Conservation (phyloP, 1,140 invertebrate genomes). For the Colletes gigas region DNA sequence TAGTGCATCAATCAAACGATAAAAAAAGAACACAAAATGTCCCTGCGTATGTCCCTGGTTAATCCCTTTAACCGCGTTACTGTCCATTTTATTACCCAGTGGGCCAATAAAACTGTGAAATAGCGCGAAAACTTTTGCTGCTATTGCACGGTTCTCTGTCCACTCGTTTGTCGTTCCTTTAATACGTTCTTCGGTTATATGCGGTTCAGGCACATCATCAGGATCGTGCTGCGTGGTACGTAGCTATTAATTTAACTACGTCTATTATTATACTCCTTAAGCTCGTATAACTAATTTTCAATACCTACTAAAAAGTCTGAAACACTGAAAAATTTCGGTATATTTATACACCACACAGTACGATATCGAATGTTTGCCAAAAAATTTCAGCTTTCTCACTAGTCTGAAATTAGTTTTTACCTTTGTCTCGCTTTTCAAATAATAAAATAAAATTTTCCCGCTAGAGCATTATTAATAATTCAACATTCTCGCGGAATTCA, state of each 20-base stretch:
- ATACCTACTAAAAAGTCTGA: no score
- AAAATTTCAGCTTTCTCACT: no score
- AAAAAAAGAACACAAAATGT: no score
- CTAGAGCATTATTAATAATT: neutral
- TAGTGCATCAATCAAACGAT: slow-evolving; percentile 60
- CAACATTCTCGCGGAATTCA: neutral
- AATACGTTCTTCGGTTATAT: slow-evolving; percentile 5
- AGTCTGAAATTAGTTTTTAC: no score
- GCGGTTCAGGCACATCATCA: neutral
- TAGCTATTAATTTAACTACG: no score
- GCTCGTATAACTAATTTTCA: no score
- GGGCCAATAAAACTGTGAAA: slow-evolving; percentile 4
- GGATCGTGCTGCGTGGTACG: neutral
- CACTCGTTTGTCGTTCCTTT: slow-evolving; percentile 11
- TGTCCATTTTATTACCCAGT: slow-evolving; percentile 5
- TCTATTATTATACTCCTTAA: no score
- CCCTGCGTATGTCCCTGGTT: neutral
- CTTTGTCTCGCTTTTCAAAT: neutral
- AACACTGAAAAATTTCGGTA: no score
- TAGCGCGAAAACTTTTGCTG: slow-evolving; percentile 1
- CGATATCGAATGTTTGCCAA: no score
- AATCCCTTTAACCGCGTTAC: slow-evolving; percentile 32
- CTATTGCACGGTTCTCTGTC: slow-evolving; percentile 2
- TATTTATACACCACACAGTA: no score
- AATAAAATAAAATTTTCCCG: neutral